Percentiles rank a stretch among this genome's conserved stretches.
Conservation (phyloP, 2,113 vertebrate species). For the Marmota monax region DNA sequence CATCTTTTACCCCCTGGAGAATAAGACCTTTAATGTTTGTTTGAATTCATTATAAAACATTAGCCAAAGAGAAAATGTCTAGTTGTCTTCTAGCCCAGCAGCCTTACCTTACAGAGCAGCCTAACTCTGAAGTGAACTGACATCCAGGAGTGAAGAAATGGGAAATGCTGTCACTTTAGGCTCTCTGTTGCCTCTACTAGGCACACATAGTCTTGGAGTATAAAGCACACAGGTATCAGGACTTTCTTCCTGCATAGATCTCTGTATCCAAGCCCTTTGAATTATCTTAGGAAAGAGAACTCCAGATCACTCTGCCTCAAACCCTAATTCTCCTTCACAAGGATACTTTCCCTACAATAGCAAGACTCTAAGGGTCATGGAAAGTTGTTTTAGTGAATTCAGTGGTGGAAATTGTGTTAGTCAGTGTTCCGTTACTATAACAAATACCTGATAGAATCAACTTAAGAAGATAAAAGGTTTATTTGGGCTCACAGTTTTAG, state of each 20-base stretch:
- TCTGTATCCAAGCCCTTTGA: not conserved
- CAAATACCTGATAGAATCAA: not conserved
- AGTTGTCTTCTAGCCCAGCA: not conserved
- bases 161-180: not conserved
- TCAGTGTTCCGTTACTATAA: not conserved
- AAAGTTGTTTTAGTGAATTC: slow-evolving; percentile 8
- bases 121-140: not conserved
- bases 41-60: not conserved
- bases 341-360: slow-evolving; percentile 30
- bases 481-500: not conserved
- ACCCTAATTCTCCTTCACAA: slow-evolving; percentile 24
- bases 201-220: not conserved
- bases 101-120: not conserved
- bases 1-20: slow-evolving; percentile 53
- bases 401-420: not conserved
- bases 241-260: not conserved
- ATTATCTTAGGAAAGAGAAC: not conserved
- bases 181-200: not conserved
- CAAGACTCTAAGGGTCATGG: not conserved
- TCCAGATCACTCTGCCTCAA: not conserved
- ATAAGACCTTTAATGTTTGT: not conserved
- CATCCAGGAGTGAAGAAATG: fast-evolving
- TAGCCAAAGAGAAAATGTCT: not conserved
- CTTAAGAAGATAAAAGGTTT: not conserved
- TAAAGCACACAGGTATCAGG: not conserved